phyloP scores from a whole-genome alignment of 53 echinoderm and acorn worm species.

The Paelopatides confundens region DNA sequence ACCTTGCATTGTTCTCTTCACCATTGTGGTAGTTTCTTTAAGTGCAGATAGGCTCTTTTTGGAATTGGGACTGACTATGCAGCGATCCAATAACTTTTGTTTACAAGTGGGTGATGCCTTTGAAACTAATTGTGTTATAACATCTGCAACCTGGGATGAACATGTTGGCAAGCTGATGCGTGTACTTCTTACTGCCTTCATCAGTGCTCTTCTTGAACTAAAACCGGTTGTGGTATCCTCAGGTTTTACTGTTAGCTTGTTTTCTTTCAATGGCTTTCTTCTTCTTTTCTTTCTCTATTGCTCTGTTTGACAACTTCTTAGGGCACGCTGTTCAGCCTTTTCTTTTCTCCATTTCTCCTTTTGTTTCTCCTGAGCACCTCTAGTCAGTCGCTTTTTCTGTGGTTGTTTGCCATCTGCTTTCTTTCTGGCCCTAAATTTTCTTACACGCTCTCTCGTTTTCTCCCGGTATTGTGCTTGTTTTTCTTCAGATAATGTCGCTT shows the following conservation, averaged over 20 bases:
- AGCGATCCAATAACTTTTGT: not conserved
- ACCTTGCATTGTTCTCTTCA: not conserved
- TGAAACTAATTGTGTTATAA: constrained; percentile 37
- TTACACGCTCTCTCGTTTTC: constrained; percentile 44
- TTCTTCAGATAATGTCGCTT: constrained; percentile 35
- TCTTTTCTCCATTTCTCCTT: not conserved
- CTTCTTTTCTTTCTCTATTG: constrained; percentile 33
- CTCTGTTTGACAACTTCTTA: constrained; percentile 38
- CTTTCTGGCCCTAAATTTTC: constrained; percentile 30
- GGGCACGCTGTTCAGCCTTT: constrained; percentile 23
- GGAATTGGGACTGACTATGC: not conserved
- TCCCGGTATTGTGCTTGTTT: constrained; percentile 50
- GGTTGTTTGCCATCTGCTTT: not conserved
- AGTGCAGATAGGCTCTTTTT: not conserved
- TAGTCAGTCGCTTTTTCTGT: constrained; percentile 2
- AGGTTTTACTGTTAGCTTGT: too few relatives aligned
- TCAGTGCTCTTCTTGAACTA: not conserved
- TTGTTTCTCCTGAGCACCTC: constrained; percentile 16
- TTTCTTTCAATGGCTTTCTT: too few relatives aligned
- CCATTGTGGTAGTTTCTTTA: not conserved
- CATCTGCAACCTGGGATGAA: constrained; percentile 45
- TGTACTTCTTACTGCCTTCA: constrained; percentile 35
- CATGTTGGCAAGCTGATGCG: constrained; percentile 56
- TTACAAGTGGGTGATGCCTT: constrained; percentile 37
- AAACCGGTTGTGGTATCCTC: too few relatives aligned